Percentiles rank a stretch among this genome's conserved stretches.
phyloP scores from a whole-genome alignment of 2,113 vertebrate genomes.

The Corynorhinus townsendii region DNA sequence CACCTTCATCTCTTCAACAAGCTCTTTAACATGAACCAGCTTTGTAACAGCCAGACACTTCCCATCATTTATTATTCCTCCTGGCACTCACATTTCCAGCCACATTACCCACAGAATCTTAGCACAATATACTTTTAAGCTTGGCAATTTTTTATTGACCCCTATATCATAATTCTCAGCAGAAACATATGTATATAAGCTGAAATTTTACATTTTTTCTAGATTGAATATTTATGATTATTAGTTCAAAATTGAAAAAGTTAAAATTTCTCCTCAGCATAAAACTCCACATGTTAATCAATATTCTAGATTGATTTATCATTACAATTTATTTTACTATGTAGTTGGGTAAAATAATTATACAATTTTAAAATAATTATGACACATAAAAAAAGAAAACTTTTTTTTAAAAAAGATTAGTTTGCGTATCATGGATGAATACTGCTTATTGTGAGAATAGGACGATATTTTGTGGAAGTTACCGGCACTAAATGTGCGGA shows the following conservation, averaged over 20 bases:
- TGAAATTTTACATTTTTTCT: background rate
- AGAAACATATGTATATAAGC: background rate
- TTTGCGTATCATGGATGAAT: background rate
- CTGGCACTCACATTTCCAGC: background rate
- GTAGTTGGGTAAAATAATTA: background rate
- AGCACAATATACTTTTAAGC: background rate
- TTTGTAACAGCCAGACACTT: background rate
- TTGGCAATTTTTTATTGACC: background rate
- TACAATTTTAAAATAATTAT: background rate
- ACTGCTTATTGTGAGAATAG: background rate
- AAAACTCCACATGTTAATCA: background rate
- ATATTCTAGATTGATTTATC: background rate
- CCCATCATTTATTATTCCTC: background rate
- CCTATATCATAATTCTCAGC: background rate
- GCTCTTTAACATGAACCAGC: background rate
- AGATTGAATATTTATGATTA: background rate
- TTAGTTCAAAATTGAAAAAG: background rate
- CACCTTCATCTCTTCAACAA: background rate
- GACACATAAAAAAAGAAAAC: background rate
- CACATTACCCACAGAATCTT: background rate
- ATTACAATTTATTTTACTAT: background rate
- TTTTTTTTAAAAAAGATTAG: background rate
- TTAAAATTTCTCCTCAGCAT: background rate
- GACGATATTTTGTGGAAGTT: background rate
- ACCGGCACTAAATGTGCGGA: background rate